phyloP scores from a whole-genome alignment of 2,113 vertebrate genomes.

The Hepsetus odoe region DNA sequence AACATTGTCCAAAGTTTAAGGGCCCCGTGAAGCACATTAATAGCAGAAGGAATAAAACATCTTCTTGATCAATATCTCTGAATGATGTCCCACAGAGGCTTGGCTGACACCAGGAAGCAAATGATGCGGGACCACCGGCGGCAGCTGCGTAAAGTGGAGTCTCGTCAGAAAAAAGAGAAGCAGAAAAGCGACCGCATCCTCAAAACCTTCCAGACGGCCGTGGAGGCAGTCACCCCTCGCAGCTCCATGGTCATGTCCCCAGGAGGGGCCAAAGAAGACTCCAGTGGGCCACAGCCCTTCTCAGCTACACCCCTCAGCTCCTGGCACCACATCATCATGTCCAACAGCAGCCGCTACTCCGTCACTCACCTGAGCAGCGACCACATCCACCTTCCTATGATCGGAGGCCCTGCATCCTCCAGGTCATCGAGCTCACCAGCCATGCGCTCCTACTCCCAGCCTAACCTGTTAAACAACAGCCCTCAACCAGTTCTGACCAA shows the following conservation, averaged over 20 bases:
- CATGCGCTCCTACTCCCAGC: slow-evolving; percentile 73
- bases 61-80: background rate
- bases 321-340: slow-evolving; percentile 78
- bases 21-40: background rate
- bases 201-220: slow-evolving; percentile 78
- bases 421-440: slow-evolving; percentile 63
- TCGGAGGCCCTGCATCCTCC: slow-evolving; percentile 52
- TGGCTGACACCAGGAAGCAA: slow-evolving; percentile 82
- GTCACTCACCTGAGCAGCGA: slow-evolving; percentile 70
- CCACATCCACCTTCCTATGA: slow-evolving; percentile 65
- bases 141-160: slow-evolving; percentile 76
- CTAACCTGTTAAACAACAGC: slow-evolving; percentile 65
- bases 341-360: slow-evolving; percentile 74
- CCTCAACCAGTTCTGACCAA: slow-evolving; percentile 50
- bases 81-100: slow-evolving; percentile 66
- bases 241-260: slow-evolving; percentile 78
- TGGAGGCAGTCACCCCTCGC: slow-evolving; percentile 77
- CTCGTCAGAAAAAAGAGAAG: slow-evolving; percentile 81
- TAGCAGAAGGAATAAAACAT: background rate
- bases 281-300: slow-evolving; percentile 70
- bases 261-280: slow-evolving; percentile 70
- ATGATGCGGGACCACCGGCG: slow-evolving; percentile 80
- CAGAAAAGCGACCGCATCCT: slow-evolving; percentile 81
- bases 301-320: slow-evolving; percentile 80
- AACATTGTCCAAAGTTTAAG: no score